A percentile compares a stretch with the other conserved stretches of the same genome.
Conservation (phyloP, 1,140 invertebrate genomes). For the Dufourea novaeangliae region DNA sequence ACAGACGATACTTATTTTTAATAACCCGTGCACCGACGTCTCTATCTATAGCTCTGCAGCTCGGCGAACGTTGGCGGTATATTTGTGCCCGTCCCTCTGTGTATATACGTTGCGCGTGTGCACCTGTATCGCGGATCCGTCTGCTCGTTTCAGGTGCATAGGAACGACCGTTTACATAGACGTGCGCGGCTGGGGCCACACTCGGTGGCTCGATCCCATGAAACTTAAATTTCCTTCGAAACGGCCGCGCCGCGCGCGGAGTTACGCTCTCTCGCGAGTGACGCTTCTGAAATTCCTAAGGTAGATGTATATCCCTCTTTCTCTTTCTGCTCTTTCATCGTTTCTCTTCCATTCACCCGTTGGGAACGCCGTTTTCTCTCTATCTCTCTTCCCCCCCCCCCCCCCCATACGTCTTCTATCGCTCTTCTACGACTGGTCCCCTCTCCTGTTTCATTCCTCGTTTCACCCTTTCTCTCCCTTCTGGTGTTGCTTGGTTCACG, state of each 20-base stretch:
- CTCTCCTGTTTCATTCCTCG: no score
- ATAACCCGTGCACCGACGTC: constrained; percentile 27
- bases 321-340: background rate
- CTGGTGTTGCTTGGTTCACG: constrained; percentile 53
- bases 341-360: background rate
- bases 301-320: constrained; percentile 62
- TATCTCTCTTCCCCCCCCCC: background rate
- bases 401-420: background rate
- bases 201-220: constrained; percentile 62
- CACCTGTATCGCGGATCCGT: constrained; percentile 36
- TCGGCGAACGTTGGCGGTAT: no score
- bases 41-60: no score
- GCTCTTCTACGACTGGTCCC: no score
- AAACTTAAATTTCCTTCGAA: constrained; percentile 77
- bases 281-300: constrained; percentile 76
- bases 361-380: background rate
- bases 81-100: no score
- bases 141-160: constrained; percentile 58
- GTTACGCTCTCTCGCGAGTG: constrained; percentile 69
- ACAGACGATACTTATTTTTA: constrained; percentile 54
- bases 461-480: background rate
- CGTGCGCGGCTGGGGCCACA: background rate
- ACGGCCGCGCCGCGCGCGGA: constrained; percentile 68
- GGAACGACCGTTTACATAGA: constrained; percentile 61
- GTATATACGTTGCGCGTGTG: no score